Conservation (phyloP, 2,113 vertebrate species). For the Bubo blakistoni region DNA sequence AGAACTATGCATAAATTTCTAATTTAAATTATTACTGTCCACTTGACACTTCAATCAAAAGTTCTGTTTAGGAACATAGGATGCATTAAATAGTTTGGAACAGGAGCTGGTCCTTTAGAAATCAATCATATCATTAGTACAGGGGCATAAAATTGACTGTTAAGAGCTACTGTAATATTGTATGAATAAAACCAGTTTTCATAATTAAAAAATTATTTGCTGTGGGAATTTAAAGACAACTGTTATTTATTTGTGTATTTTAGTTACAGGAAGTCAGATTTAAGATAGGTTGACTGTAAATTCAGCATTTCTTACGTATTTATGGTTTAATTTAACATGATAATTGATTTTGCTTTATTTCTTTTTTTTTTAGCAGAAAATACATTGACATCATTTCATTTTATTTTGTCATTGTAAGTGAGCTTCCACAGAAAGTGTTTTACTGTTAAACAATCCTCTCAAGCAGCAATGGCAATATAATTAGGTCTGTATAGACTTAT, state of each 20-base stretch:
- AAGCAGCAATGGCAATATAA: constrained; percentile 37
- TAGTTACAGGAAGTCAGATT: background rate
- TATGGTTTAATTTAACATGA: background rate
- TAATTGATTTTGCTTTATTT: constrained; percentile 7
- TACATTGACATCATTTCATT: constrained; percentile 19
- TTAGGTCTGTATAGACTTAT: constrained; percentile 49
- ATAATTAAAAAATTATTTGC: background rate
- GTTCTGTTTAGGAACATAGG: background rate
- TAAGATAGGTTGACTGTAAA: background rate
- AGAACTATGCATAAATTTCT: background rate
- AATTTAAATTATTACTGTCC: background rate
- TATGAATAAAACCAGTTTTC: background rate
- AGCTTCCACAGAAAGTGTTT: constrained; percentile 7
- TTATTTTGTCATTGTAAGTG: background rate
- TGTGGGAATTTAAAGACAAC: background rate
- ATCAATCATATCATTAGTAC: background rate
- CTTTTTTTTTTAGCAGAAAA: background rate
- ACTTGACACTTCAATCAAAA: background rate
- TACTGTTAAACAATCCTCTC: constrained; percentile 10
- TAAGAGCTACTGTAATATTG: background rate
- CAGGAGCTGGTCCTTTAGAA: background rate
- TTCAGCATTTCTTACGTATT: background rate
- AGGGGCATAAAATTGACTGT: background rate
- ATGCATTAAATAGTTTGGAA: background rate
- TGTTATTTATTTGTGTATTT: background rate